Base-by-base conservation (phyloP, 2,888 invertebrate genomes). In the Litoditis marina region DNA sequence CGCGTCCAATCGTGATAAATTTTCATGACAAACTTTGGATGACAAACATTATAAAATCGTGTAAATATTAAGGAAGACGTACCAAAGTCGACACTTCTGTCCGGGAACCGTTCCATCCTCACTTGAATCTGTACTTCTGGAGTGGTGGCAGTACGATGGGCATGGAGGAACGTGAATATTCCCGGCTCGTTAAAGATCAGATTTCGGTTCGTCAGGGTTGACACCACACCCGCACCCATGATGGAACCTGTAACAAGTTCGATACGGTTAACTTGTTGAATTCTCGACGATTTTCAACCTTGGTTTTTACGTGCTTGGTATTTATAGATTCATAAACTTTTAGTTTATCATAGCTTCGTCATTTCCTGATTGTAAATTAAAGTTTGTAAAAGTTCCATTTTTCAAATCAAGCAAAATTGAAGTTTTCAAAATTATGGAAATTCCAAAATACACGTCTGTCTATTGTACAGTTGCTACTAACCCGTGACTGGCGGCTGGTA, bases 361-460 rank as follows among this genome's bases (percentile, higher is more conserved):
- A n/a, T n/a, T n/a, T n/a, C n/a, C n/a, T n/a, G n/a, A n/a, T n/a
- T n/a, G n/a, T n/a, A n/a, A n/a, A n/a, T n/a, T n/a, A n/a, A n/a
- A n/a, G n/a, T n/a, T n/a, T n/a, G n/a, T n/a, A n/a, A n/a, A n/a
- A n/a, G n/a, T n/a, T n/a, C n/a, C n/a, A n/a, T n/a, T n/a, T n/a
- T n/a, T n/a, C n/a, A n/a, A n/a, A n/a, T n/a, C n/a, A n/a, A n/a
- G n/a, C n/a, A n/a, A n/a, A n/a, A n/a, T n/a, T n/a, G n/a, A n/a
- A n/a, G n/a, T n/a, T n/a, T n/a, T n/a, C n/a, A n/a, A n/a, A n/a
- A n/a, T n/a, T n/a, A n/a, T n/a, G n/a, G n/a, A n/a, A n/a, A n/a
- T n/a, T n/a, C n/a, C 90, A 91, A 92, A 92, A 82, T 94, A 94
- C 32, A 92, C 92, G n/a, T 92, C 91, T 0, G 91, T 88, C 31